Percentiles rank a stretch among this genome's conserved stretches.
These are phyloP conservation scores for Apostichopus leukothele DNA, from an alignment of 53 echinoderm and acorn worm species.

Conservation along the genomic window DNA sequence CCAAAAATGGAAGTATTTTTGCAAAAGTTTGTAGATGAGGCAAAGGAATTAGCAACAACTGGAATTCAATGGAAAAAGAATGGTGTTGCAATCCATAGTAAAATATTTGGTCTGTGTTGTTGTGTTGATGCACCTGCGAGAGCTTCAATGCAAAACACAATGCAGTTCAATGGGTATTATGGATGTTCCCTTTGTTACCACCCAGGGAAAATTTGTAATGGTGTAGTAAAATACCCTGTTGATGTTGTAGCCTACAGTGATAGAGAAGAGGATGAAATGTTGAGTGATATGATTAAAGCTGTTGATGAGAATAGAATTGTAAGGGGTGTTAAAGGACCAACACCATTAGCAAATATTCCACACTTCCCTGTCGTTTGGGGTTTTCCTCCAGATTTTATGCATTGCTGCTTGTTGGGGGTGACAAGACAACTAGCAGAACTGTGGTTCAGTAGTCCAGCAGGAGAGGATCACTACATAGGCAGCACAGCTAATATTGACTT, in stretches of 20 bases:
- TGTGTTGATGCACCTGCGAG: constrained; percentile 59
- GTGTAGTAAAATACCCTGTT: constrained; percentile 54
- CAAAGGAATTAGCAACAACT: constrained; percentile 18
- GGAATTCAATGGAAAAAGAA: constrained; percentile 17
- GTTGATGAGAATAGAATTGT: constrained; percentile 40
- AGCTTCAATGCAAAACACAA: constrained; percentile 54
- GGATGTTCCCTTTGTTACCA: constrained; percentile 59
- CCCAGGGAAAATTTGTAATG: constrained; percentile 41
- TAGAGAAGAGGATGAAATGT: constrained; percentile 47
- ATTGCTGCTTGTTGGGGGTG: constrained; percentile 54
- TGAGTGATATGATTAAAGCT: constrained; percentile 49
- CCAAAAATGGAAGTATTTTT: constrained; percentile 37
- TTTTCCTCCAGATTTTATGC: constrained; percentile 59
- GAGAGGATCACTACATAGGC: constrained; percentile 45
- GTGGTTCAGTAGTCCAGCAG: constrained; percentile 51
- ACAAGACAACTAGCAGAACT: constrained; percentile 49
- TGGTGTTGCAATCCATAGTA: constrained; percentile 35
- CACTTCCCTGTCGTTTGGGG: constrained; percentile 49
- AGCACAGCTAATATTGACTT: neutral
- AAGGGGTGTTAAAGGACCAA: constrained; percentile 48
- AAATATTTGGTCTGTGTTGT: constrained; percentile 54
- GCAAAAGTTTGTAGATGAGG: constrained; percentile 22
- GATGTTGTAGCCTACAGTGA: constrained; percentile 52
- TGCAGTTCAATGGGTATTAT: constrained; percentile 59
- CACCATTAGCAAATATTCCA: constrained; percentile 43